These are phyloP conservation scores for Pagetopsis macropterus DNA, from an alignment of 2,797 vertebrate genomes.

Conservation along the genomic window DNA sequence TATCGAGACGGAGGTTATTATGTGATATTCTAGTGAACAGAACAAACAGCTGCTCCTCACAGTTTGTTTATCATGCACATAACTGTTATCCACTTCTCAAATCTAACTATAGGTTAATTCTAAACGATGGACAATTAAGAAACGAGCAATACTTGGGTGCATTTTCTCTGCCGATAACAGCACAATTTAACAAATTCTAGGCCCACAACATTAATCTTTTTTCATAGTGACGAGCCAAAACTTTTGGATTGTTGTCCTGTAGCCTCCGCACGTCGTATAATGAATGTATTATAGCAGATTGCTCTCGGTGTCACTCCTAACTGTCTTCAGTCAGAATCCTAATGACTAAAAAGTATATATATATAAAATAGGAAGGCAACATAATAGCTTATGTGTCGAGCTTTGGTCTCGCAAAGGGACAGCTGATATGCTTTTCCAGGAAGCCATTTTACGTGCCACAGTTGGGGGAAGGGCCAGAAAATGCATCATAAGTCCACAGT, in stretches of 20 bases:
- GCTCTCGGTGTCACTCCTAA: neutral
- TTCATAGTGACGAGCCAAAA: constrained; percentile 40
- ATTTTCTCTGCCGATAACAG: neutral
- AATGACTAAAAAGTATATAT: neutral
- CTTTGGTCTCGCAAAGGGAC: constrained; percentile 49
- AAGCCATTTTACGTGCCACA: constrained; percentile 80
- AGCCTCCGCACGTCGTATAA: neutral
- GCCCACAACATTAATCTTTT: neutral
- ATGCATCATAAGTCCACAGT: constrained; percentile 57
- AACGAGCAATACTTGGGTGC: neutral
- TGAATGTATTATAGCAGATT: neutral
- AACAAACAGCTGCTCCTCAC: neutral
- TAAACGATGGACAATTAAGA: neutral
- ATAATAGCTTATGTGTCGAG: constrained; percentile 14
- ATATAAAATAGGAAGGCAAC: neutral
- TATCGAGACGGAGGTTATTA: accelerated
- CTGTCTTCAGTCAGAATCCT: neutral
- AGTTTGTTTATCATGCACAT: constrained; percentile 2
- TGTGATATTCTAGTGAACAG: neutral
- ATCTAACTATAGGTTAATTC: neutral
- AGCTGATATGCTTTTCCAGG: constrained; percentile 74
- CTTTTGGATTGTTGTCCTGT: constrained; percentile 54
- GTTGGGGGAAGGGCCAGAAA: constrained; percentile 70
- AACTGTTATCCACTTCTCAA: neutral
- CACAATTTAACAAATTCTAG: neutral